Base-by-base conservation (phyloP, 2,888 invertebrate genomes). In the Conops quadrifasciatus region DNA sequence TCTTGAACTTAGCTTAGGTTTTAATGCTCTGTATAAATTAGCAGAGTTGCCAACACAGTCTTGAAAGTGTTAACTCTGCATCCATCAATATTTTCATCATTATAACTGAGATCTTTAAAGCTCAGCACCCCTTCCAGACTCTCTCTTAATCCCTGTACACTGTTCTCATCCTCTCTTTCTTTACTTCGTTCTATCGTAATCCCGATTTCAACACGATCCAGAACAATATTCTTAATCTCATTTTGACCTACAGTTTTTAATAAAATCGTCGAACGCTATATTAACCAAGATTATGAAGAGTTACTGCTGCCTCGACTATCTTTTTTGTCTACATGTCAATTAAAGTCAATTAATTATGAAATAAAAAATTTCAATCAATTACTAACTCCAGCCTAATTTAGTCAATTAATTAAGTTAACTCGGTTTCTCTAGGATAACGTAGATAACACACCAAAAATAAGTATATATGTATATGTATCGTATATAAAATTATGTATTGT, bases 271-370 rank as follows among this genome's bases (percentile, higher is more conserved):
- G n/a, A n/a, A n/a, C n/a, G n/a, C n/a, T n/a, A n/a, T n/a, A n/a
- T n/a, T n/a, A n/a, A n/a, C n/a, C n/a, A n/a, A n/a, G n/a, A n/a
- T n/a, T n/a, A n/a, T n/a, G n/a, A n/a, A n/a, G n/a, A n/a, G n/a
- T n/a, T n/a, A n/a, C n/a, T n/a, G n/a, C n/a, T n/a, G n/a, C n/a
- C n/a, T n/a, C n/a, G n/a, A n/a, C n/a, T n/a, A n/a, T n/a, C n/a
- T n/a, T 60, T 47, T 63, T 68, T 65, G 66, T 63, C 71, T 71
- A 60, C 36, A 9, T 7, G 36, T 36, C 63, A 78, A 78, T 76
- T 76, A 76, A 74, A 64, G 78, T 78, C 78, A 78, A 78, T 78
- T 78, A 78, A 66, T 47, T 65, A 71, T 70, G 59, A 62, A 71
- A 72, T 45, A 21, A 67, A 70, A 63, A 36, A 45, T 45, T 53